phyloP scores from a whole-genome alignment of 2,797 vertebrate species.

The Rhincodon typus region DNA sequence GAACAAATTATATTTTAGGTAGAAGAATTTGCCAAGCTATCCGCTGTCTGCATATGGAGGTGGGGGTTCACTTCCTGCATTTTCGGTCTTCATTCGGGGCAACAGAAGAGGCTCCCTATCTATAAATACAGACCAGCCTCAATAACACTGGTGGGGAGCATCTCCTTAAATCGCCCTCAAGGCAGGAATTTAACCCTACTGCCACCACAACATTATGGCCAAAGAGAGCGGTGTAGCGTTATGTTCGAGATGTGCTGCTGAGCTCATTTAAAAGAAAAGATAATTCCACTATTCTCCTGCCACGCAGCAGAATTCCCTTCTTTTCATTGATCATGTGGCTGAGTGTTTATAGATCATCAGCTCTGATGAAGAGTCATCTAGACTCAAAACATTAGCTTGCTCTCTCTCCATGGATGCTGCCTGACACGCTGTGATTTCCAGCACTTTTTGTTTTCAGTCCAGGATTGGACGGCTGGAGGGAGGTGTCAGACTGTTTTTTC shows the following conservation, averaged over 20 bases:
- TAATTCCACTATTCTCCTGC: not conserved
- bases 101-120: not conserved
- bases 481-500: too few species aligned
- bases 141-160: too few species aligned
- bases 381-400: too few species aligned
- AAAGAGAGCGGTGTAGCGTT: not conserved
- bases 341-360: not conserved
- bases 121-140: too few species aligned
- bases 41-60: not conserved
- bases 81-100: not conserved
- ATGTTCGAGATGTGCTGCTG: not conserved
- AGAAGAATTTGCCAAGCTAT: not conserved
- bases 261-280: not conserved
- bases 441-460: too few species aligned
- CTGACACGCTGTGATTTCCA: too few species aligned
- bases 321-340: not conserved
- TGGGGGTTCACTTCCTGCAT: not conserved
- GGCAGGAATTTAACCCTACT: not conserved
- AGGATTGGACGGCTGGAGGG: too few species aligned
- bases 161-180: not conserved
- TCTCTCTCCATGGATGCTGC: too few species aligned
- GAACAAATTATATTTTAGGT: not conserved
- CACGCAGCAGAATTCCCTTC: not conserved
- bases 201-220: not conserved
- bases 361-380: too few species aligned